phyloP scores from a whole-genome alignment of 2,888 invertebrate species.

The Drosophila ochracea region DNA sequence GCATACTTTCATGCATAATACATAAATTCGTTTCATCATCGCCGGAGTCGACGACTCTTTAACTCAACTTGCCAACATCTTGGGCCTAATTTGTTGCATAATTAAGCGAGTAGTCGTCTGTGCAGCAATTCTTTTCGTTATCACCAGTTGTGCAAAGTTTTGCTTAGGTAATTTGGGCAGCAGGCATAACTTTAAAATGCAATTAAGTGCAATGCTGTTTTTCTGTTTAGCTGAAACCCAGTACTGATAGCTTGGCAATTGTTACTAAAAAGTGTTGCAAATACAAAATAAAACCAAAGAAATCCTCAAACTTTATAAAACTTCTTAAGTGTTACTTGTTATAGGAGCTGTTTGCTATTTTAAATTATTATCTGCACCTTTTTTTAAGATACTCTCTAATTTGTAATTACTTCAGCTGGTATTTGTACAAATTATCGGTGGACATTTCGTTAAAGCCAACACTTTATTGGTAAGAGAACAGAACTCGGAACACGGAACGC shows the following conservation, averaged over 20 bases:
- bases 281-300: neutral
- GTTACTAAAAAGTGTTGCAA: neutral
- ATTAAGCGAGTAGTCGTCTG: conserved; percentile 74
- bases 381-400: neutral
- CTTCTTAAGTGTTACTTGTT: neutral
- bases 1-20: conserved; percentile 74
- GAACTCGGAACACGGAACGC: conserved; percentile 18
- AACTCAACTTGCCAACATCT: conserved; percentile 44
- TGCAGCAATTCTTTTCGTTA: conserved; percentile 35
- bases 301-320: neutral
- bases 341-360: neutral
- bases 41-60: conserved; percentile 39
- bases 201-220: conserved; percentile 9
- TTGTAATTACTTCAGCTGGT: neutral
- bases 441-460: conserved; percentile 32
- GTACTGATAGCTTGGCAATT: neutral
- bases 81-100: conserved; percentile 80
- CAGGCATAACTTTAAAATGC: conserved; percentile 27
- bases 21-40: conserved; percentile 75
- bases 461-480: conserved; percentile 7
- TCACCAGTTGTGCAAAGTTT: conserved; percentile 25
- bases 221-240: neutral
- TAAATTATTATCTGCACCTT: neutral
- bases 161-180: conserved; percentile 48
- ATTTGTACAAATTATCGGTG: conserved; percentile 10